Percentiles rank a stretch among this genome's conserved stretches.
phyloP scores from a whole-genome alignment of 2,888 invertebrate genomes.

The Thysanoteuthis rhombus region DNA sequence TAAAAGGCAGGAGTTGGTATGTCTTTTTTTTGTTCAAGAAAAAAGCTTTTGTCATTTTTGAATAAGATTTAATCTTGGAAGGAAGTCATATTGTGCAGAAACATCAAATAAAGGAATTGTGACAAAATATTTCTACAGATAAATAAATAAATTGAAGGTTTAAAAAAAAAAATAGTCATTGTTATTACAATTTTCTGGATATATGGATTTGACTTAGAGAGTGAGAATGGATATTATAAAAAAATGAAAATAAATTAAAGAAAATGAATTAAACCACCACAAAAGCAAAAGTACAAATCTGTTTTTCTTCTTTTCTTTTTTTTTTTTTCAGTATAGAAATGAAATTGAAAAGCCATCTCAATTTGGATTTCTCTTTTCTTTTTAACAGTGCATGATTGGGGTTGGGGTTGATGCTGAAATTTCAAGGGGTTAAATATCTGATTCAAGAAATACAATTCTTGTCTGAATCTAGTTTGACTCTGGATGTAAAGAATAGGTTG shows the following conservation, averaged over 20 bases:
- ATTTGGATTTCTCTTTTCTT: not conserved
- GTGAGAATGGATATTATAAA: not conserved
- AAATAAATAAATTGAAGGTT: not conserved
- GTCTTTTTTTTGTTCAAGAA: not conserved
- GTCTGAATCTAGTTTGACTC: no score
- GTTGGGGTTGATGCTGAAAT: not conserved
- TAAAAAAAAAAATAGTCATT: not conserved
- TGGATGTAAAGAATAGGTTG: no score
- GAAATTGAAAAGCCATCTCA: not conserved
- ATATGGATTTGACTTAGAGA: not conserved
- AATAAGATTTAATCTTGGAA: not conserved
- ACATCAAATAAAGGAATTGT: not conserved
- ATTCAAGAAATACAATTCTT: not conserved
- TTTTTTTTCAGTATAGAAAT: not conserved
- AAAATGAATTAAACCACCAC: not conserved
- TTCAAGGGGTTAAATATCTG: not conserved
- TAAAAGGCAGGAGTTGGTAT: not conserved
- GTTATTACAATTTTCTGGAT: not conserved
- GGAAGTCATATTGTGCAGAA: not conserved
- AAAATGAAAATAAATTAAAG: not conserved
- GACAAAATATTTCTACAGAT: not conserved
- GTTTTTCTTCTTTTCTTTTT: not conserved
- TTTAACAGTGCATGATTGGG: not conserved
- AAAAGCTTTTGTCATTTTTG: not conserved
- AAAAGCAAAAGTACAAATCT: not conserved